A percentile compares a stretch with the other conserved stretches of the same genome.
Conservation (phyloP, 2,797 vertebrate genomes). For the Sphenopsis melanotis region DNA sequence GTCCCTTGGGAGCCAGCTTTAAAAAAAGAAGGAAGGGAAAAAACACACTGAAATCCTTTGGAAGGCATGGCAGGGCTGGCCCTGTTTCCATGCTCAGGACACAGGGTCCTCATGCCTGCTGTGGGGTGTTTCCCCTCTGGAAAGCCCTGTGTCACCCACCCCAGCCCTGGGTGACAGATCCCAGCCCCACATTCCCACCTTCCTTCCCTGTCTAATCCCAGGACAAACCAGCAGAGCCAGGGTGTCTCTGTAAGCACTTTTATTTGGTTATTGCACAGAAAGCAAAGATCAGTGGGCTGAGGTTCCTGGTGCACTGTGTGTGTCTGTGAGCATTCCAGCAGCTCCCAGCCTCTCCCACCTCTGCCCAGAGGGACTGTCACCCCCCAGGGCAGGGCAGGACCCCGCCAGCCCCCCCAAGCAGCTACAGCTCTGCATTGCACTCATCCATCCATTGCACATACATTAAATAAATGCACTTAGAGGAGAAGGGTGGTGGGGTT, state of each 20-base stretch:
- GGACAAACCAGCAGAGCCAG: not conserved
- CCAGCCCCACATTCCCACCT: not conserved
- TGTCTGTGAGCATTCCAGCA: not conserved
- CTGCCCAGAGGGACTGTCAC: not conserved
- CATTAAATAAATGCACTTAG: slow-evolving; percentile 88
- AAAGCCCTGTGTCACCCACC: rapidly evolving
- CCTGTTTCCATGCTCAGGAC: not conserved
- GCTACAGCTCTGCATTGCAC: slow-evolving; percentile 61
- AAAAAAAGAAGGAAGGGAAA: not conserved
- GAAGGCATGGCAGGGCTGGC: not conserved
- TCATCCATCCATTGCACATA: slow-evolving; percentile 63
- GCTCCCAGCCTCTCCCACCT: not conserved
- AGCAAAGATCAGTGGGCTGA: slow-evolving; percentile 72
- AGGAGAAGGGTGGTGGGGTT: slow-evolving; percentile 59
- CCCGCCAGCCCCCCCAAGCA: slow-evolving; percentile 47
- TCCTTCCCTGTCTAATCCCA: not conserved
- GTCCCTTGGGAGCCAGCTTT: not conserved
- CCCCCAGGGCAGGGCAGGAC: not conserved
- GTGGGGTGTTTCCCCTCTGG: rapidly evolving
- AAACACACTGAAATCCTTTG: not conserved
- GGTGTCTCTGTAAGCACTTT: slow-evolving; percentile 69
- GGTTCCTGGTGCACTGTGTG: slow-evolving; percentile 51
- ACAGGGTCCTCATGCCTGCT: rapidly evolving
- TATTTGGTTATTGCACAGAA: slow-evolving; percentile 77
- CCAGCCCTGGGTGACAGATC: not conserved